Base-by-base conservation (phyloP, 1,140 invertebrate genomes). In the Drosophila lowei region DNA sequence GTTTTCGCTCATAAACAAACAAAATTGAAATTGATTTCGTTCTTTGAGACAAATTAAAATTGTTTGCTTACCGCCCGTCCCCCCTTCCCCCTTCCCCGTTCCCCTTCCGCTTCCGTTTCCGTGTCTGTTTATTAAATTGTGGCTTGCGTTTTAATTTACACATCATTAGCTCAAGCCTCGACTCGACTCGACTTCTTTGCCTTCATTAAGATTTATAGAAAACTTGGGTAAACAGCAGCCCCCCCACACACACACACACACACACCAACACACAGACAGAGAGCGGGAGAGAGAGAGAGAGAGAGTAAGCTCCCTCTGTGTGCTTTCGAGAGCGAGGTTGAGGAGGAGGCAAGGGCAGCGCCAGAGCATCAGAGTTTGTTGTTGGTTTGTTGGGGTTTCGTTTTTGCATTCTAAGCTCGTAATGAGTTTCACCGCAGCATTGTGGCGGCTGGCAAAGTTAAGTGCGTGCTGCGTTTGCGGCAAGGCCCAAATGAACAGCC, bases 371-470 rank as follows among this genome's bases (percentile, higher is more conserved):
- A 13, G 46, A 49, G 42, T 48, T 63, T 66, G 62, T 67, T 67
- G 65, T 23, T 48, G 65, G 30, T 9, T 74, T 60, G 28, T 42
- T 77, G 55, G 57, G 81, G 61, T 85, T 77, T 80, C 50, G 73
- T 86, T 86, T 85, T 85, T 85, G 81, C 81, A 75, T 85, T 85
- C 81, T 85, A 85, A 85, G 83, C 81, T 81, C 81, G 81, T 85
- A 85, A 85, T 85, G 81, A 85, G 81, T 85, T 85, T 85, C 55
- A 81, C 81, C 81, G 70, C 81, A 85, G 81, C 70, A 81, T 85
- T 86, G 77, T 74, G 81, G 81, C 77, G 74, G 77, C 73, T 75
- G 83, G 73, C 50, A 86, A 85, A 85, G 81, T 85, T 86, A 85
- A 85, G 81, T 85, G 81, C 81, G 81, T 85, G 81, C 81, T 68